Evolutionary conservation across 2,888 invertebrate species (phyloP), one percentile per base, ranked within the genome.

Genomic region (Eugnorisma glareosa): DNA sequence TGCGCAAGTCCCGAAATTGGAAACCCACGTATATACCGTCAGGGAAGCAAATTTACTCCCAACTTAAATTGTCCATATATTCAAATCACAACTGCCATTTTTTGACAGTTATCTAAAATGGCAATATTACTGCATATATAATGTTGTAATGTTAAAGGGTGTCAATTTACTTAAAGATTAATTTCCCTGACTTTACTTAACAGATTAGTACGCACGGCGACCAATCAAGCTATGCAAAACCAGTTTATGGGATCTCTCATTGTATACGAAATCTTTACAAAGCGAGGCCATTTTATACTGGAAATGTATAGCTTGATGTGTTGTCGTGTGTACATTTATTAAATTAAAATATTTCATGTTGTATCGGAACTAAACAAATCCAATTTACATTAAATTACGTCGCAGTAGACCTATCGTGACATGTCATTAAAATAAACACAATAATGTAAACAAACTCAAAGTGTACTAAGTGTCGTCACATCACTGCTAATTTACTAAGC

Each of bases 401-500:
- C 35, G 2, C 28, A 37, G 45, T 40, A 7, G 31, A 28, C 35
- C 18, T 11, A 40, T 66, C 31, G 61, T 75, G 84, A 69, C 28
- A 2, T 61, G 31, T 40, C 21, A 75, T 75, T 57, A 68, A 40
- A 81, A 21, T 57, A n/a, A 73, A 57, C 81, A 64, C 31, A 70
- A n/a, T 2, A 51, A 15, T 24, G 57, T 54, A 68, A 85, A 77
- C 54, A 43, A 64, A 64, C 59, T 18, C 67, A 48, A 57, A 82
- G 64, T 68, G 63, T 63, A 66, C 78, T 45, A 78, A 73, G 45
- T 79, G 54, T 37, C 37, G 64, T 51, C 63, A 74, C 59, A 51
- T 67, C 21, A 6, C 4, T 31, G 84, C 61, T 83, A 86, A 86
- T 80, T 57, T 37, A n/a, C 51, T 18, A 37, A 76, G 81, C 72